Conservation (phyloP, 2,113 vertebrate genomes). For the Microcebus murinus region DNA sequence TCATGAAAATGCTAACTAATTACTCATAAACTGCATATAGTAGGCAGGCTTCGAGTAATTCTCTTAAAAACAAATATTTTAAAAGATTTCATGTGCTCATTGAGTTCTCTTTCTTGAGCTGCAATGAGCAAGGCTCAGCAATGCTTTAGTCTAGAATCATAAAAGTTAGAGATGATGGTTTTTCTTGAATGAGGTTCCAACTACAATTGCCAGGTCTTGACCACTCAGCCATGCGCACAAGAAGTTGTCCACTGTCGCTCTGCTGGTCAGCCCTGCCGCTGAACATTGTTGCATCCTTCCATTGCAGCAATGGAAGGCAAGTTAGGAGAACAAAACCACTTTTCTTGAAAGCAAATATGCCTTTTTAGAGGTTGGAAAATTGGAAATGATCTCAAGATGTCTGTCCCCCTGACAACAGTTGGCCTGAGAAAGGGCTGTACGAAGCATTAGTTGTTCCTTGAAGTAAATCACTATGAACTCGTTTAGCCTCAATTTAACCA, state of each 20-base stretch:
- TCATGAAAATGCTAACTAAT: constrained; percentile 27
- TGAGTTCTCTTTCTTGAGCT: constrained; percentile 2
- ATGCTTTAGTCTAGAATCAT: not conserved
- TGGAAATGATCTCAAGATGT: not conserved
- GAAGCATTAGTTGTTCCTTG: not conserved
- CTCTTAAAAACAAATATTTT: constrained; percentile 14
- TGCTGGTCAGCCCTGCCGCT: not conserved
- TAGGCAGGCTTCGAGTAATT: constrained; percentile 18
- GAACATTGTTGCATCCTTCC: not conserved
- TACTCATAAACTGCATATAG: not conserved
- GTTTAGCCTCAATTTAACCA: not conserved
- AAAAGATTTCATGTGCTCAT: not conserved
- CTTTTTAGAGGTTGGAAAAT: not conserved
- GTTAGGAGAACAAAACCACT: not conserved
- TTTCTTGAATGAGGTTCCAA: not conserved
- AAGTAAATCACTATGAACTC: not conserved
- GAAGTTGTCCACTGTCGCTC: not conserved
- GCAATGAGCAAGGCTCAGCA: not conserved
- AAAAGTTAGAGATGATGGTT: not conserved
- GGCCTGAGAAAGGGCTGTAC: not conserved
- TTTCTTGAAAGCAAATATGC: not conserved
- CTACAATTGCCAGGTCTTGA: not conserved
- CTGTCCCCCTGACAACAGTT: not conserved
- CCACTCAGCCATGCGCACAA: accelerated
- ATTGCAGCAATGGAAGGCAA: not conserved